phyloP scores from a whole-genome alignment of 2,113 vertebrate genomes.

The Hemicordylus capensis region DNA sequence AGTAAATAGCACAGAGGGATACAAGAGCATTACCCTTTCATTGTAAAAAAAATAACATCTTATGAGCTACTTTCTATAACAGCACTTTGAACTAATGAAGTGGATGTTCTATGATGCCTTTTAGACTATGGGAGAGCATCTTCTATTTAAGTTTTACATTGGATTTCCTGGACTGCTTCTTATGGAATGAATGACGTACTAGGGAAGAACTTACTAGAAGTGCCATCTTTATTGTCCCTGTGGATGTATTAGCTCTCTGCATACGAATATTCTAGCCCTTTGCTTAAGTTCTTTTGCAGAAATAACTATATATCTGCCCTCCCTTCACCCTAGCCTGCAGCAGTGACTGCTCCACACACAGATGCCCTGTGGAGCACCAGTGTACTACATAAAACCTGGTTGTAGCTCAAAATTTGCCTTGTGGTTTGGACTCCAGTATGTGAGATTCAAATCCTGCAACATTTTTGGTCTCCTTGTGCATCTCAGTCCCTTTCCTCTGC shows the following conservation, averaged over 20 bases:
- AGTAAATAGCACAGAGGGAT: constrained; percentile 1
- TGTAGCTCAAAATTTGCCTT: background rate
- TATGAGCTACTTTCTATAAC: constrained; percentile 27
- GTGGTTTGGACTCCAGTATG: background rate
- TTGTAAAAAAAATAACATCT: background rate
- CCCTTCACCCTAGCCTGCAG: too few relatives aligned
- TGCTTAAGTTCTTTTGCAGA: too few relatives aligned
- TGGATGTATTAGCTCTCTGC: background rate
- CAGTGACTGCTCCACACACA: too few relatives aligned
- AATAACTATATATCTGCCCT: background rate
- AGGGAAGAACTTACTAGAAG: background rate
- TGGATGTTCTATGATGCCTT: constrained; percentile 5
- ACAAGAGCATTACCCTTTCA: background rate
- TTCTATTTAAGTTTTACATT: constrained; percentile 34
- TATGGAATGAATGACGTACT: background rate
- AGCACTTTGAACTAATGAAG: constrained; percentile 16
- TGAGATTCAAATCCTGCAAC: background rate
- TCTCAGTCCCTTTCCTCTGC: background rate
- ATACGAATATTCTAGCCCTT: too few relatives aligned
- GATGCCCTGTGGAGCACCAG: too few relatives aligned
- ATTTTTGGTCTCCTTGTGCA: background rate
- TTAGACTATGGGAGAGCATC: constrained; percentile 4
- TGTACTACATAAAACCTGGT: background rate
- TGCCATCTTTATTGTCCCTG: background rate
- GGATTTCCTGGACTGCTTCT: background rate